Percentiles rank a stretch among this genome's conserved stretches.
These are phyloP conservation scores for Camelus dromedarius DNA, from an alignment of 2,113 vertebrate species.

Conservation along the genomic window DNA sequence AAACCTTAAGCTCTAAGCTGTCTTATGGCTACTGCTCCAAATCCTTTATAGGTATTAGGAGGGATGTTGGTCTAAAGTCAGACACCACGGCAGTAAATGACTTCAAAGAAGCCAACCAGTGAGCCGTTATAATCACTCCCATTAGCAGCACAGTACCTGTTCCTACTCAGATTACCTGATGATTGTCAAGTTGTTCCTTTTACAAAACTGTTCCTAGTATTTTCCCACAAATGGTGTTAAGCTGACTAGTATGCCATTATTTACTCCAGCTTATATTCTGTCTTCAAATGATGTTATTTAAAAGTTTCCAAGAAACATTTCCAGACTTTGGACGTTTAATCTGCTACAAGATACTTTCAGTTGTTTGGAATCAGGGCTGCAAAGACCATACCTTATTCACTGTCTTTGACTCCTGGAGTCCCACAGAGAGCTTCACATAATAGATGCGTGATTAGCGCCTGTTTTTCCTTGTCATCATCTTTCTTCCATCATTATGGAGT, in stretches of 20 bases:
- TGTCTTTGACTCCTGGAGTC: background rate
- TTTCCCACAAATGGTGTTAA: conserved; percentile 36
- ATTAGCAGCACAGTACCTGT: conserved; percentile 13
- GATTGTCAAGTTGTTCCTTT: conserved; percentile 34
- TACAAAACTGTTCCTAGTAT: conserved; percentile 24
- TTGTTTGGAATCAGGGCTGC: background rate
- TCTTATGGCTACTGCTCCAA: background rate
- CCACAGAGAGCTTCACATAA: background rate
- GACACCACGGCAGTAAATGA: conserved; percentile 17
- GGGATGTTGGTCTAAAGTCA: background rate
- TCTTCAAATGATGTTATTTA: conserved; percentile 21
- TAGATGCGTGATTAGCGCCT: background rate
- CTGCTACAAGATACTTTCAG: background rate
- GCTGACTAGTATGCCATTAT: background rate
- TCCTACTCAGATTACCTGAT: conserved; percentile 57
- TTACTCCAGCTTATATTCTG: conserved; percentile 13
- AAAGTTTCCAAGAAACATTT: background rate
- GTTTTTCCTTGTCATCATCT: background rate
- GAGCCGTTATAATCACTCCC: background rate
- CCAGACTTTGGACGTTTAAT: background rate
- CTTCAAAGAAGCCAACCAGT: conserved; percentile 42
- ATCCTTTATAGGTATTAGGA: background rate
- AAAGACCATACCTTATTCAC: background rate
- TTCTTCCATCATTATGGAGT: background rate
- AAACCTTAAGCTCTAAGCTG: background rate